These are phyloP conservation scores for Callopanchax toddi DNA, from an alignment of 2,113 vertebrate species.

Conservation along the genomic window DNA sequence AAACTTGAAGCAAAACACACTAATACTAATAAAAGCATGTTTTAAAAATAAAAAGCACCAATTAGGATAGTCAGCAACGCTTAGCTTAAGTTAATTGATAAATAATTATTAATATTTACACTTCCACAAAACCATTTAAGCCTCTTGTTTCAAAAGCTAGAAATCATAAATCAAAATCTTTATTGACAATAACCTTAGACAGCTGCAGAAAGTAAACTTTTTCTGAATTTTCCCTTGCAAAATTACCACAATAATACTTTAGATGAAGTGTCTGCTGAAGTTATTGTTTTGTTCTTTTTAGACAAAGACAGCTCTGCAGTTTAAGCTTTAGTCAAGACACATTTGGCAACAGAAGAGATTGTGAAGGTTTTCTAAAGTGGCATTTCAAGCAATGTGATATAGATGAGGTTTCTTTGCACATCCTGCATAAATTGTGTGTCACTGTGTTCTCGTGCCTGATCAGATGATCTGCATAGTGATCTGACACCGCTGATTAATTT, in stretches of 20 bases:
- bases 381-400: slow-evolving; percentile 30
- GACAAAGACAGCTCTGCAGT: slow-evolving; percentile 5
- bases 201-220: no score
- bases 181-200: no score
- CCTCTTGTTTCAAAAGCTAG: no score
- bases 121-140: no score
- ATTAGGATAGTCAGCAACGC: no score
- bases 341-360: slow-evolving; percentile 39
- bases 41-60: no score
- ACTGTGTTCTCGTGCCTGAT: slow-evolving; percentile 42
- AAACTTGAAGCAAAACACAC: not conserved
- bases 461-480: slow-evolving; percentile 58
- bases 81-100: no score
- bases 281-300: slow-evolving; percentile 10
- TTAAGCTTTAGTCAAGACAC: slow-evolving; percentile 7
- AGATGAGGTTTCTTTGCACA: slow-evolving; percentile 37
- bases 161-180: no score
- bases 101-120: no score
- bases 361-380: slow-evolving; percentile 41
- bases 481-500: slow-evolving; percentile 69
- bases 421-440: slow-evolving; percentile 43
- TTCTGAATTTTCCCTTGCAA: not conserved
- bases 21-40: no score
- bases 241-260: slow-evolving; percentile 6
- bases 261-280: slow-evolving; percentile 15